These are phyloP conservation scores for Gymnocypris eckloni DNA, from an alignment of 2,797 vertebrate genomes.

Conservation along the genomic window DNA sequence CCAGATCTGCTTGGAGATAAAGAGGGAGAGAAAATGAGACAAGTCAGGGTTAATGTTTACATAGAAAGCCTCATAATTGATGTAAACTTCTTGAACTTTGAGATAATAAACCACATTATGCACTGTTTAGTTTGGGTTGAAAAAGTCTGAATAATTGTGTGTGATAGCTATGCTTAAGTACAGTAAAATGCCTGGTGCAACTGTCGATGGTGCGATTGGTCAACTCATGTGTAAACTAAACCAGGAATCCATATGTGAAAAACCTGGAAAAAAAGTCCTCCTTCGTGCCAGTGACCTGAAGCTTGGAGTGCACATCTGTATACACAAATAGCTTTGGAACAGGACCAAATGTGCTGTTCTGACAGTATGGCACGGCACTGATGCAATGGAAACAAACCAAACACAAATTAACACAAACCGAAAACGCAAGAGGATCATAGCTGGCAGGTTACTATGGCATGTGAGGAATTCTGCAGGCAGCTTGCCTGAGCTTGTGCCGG, in stretches of 20 bases:
- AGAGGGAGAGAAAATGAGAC: too few species aligned
- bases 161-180: neutral
- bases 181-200: neutral
- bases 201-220: neutral
- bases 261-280: conserved; percentile 19
- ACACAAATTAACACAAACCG: conserved; percentile 35
- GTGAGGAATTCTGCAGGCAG: conserved; percentile 81
- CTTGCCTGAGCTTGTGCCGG: conserved; percentile 78
- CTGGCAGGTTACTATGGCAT: conserved; percentile 84
- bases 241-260: conserved; percentile 26
- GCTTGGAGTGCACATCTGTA: conserved; percentile 38
- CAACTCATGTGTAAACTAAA: neutral
- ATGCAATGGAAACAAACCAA: conserved; percentile 40
- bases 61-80: too few species aligned
- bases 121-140: neutral
- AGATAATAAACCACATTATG: neutral
- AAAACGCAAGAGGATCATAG: conserved; percentile 70
- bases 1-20: conserved; percentile 72
- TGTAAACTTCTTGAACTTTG: too few species aligned
- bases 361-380: conserved; percentile 16
- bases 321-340: conserved; percentile 12
- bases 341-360: conserved; percentile 26
- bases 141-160: neutral
- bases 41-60: neutral
- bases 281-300: too few species aligned